Base-by-base conservation (phyloP, 2,797 vertebrate species). In the Cyprinella venusta region DNA sequence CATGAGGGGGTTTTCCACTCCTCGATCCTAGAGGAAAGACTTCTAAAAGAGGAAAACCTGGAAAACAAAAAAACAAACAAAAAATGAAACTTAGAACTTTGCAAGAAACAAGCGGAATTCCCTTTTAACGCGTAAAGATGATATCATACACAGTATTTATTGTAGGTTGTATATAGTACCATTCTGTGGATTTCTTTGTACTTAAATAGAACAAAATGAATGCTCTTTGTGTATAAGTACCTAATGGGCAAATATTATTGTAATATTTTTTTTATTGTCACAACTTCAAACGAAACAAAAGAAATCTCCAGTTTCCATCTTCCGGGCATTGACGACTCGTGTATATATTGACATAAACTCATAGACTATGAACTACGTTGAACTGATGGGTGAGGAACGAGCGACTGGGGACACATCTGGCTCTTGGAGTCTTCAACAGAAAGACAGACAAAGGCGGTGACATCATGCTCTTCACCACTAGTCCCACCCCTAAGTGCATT, bases 111-210 rank as follows among this genome's bases (percentile, higher is more conserved):
- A 85, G 84, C 26, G 59, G 75, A 82, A 88, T 90, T 89, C 89
- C 88, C 90, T 87, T 90, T 89, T 90, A 93, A 89, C 90, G 89
- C 91, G 90, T 93, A 93, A 88, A 90, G 79, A 88, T 68, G 90
- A 93, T 94, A 94, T 93, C 90, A 93, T 91, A 94, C 94, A 93
- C 89, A 92, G 94, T 97, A 96, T 98, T 97, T 98, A 97, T 97
- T 96, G 95, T 95, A 96, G 96, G 94, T 95, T 97, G 96, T 97
- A 97, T 89, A 94, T 94, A 96, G 93, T 94, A 94, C 93, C 89
- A 94, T 93, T 93, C 93, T 93, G 94, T 95, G 94, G 93, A 95
- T 94, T 94, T 92, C 93, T 95, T 95, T 95, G 93, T 95, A 94
- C 94, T 92, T 94, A 93, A 89, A 85, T 91, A 93, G 90, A 91